These are phyloP conservation scores for Musca vetustissima DNA, from an alignment of 1,140 invertebrate genomes.

Conservation along the genomic window DNA sequence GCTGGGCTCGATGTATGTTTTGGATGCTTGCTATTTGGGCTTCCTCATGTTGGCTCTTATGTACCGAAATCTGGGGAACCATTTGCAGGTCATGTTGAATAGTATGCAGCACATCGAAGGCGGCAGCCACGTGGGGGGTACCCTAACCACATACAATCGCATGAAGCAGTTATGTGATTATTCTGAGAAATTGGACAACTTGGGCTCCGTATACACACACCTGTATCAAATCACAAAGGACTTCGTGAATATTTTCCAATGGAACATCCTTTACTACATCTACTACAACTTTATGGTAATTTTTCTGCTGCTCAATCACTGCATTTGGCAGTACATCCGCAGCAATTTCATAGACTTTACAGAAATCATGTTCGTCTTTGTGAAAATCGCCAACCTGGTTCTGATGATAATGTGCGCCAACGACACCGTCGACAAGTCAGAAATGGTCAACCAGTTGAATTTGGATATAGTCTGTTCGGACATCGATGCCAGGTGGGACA, in stretches of 20 bases:
- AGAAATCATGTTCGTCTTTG: slow-evolving; percentile 3
- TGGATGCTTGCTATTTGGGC: slow-evolving; percentile 42
- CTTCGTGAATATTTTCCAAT: slow-evolving; percentile 39
- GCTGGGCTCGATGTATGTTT: slow-evolving; percentile 43
- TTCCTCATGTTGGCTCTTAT: slow-evolving; percentile 28
- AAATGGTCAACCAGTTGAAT: slow-evolving; percentile 13
- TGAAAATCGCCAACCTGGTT: slow-evolving; percentile 19
- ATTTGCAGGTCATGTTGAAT: neutral
- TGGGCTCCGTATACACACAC: neutral
- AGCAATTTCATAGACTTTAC: slow-evolving; percentile 1
- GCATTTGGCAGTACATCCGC: slow-evolving; percentile 15
- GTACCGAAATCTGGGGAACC: neutral
- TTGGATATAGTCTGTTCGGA: slow-evolving; percentile 26
- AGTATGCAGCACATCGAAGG: neutral
- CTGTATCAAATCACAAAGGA: slow-evolving; percentile 33
- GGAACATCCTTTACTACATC: slow-evolving; percentile 46
- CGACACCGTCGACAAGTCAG: slow-evolving; percentile 10
- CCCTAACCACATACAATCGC: neutral
- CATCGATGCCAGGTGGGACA: slow-evolving; percentile 25
- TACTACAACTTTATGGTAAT: slow-evolving; percentile 45
- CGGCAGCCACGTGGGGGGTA: neutral
- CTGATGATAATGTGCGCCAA: slow-evolving; percentile 23
- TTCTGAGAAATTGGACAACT: neutral
- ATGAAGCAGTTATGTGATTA: slow-evolving; percentile 2
- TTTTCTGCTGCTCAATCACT: slow-evolving; percentile 25